Conservation (phyloP, 2,888 invertebrate species). For the Cecidostiba fungosa region DNA sequence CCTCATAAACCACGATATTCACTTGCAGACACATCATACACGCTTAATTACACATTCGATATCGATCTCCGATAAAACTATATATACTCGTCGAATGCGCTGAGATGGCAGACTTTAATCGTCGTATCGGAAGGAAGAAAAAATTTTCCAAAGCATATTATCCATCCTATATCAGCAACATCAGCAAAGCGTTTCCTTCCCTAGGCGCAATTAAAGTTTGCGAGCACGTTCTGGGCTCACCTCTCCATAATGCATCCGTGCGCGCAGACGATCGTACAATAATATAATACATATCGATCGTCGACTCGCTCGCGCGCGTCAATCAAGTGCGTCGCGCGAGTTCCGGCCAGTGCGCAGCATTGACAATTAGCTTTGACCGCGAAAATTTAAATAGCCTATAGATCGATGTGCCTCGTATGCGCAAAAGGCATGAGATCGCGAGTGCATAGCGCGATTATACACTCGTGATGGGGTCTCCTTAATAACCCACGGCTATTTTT, state of each 20-base stretch:
- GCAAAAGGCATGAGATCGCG: no score
- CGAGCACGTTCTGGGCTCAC: not conserved
- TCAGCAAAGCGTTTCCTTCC: not conserved
- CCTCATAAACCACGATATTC: not conserved
- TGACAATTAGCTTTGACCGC: constrained; percentile 27
- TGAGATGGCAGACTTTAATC: no score
- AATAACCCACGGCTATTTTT: constrained; percentile 78
- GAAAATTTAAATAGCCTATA: not conserved
- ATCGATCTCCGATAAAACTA: no score
- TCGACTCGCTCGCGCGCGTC: constrained; percentile 9
- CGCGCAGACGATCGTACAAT: not conserved
- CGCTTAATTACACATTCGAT: not conserved
- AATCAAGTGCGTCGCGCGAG: not conserved
- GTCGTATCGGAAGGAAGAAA: not conserved
- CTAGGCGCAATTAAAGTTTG: not conserved
- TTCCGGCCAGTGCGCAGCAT: constrained; percentile 22
- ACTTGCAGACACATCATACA: not conserved
- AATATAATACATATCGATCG: not conserved
- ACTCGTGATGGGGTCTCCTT: constrained; percentile 69
- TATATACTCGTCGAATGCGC: no score
- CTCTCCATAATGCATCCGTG: constrained; percentile 6
- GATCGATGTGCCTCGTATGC: not conserved
- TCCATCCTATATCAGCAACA: not conserved
- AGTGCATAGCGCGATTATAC: no score
- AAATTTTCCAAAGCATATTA: not conserved